Percentiles rank a stretch among this genome's conserved stretches.
phyloP scores from a whole-genome alignment of 2,113 vertebrate species.

The Mustela nigripes region DNA sequence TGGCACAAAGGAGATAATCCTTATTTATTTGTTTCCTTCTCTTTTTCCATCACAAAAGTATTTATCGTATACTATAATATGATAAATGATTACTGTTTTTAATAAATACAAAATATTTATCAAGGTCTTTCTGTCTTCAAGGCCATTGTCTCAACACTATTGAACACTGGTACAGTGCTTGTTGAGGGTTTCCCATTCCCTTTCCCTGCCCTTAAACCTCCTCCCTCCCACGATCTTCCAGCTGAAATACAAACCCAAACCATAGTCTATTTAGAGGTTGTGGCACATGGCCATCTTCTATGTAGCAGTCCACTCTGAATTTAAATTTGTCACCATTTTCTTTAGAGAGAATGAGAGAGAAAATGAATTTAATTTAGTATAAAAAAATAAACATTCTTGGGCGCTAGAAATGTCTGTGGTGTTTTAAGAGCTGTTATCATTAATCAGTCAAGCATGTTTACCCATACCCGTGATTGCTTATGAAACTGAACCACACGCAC shows the following conservation, averaged over 20 bases:
- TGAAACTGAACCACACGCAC: conserved; percentile 68
- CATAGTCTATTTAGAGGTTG: conserved; percentile 36
- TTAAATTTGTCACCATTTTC: conserved; percentile 83
- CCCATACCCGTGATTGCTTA: conserved; percentile 73
- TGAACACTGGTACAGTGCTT: background rate
- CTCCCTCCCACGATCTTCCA: background rate
- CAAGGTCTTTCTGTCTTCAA: background rate
- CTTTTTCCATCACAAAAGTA: background rate
- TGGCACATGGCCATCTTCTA: conserved; percentile 73
- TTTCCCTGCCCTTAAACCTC: background rate
- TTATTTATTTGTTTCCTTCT: background rate
- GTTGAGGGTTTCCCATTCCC: background rate
- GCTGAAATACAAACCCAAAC: conserved; percentile 62
- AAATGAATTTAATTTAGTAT: conserved; percentile 86
- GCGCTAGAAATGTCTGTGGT: conserved; percentile 80
- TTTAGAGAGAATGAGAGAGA: conserved; percentile 79
- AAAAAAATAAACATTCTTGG: conserved; percentile 84
- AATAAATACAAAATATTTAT: background rate
- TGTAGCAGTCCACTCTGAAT: conserved; percentile 67
- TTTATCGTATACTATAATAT: background rate
- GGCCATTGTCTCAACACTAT: background rate
- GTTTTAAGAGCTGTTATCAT: conserved; percentile 85
- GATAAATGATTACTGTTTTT: background rate
- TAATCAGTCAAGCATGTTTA: conserved; percentile 84
- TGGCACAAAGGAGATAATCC: background rate